phyloP scores from a whole-genome alignment of 92 coral and sea anemone species.

The Epizoanthus stellaris region DNA sequence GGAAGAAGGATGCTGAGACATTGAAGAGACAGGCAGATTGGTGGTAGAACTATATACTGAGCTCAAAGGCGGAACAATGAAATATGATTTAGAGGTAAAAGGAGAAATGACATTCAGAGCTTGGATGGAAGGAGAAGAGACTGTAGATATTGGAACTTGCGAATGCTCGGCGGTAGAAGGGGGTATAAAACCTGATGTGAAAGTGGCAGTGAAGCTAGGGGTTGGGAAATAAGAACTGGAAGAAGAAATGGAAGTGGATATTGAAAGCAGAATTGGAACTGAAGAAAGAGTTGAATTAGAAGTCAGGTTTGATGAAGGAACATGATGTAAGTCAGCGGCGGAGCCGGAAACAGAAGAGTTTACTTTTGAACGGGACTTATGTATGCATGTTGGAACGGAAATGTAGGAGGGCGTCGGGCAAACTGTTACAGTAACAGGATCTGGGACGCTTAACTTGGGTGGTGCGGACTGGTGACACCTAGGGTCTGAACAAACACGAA shows the following conservation, averaged over 20 bases:
- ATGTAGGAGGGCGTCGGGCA: slow-evolving; percentile 32
- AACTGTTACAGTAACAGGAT: slow-evolving; percentile 29
- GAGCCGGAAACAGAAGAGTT: background rate
- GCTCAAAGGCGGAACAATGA: background rate
- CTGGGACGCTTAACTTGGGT: background rate
- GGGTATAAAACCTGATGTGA: no score
- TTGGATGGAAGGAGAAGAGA: background rate
- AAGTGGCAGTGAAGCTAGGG: no score
- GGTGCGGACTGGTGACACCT: background rate
- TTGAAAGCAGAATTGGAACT: background rate
- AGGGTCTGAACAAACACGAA: slow-evolving; percentile 21
- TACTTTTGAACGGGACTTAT: slow-evolving; percentile 2
- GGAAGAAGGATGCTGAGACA: no score
- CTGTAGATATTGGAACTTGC: background rate
- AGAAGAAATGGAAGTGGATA: background rate
- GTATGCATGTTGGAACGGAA: slow-evolving; percentile 31
- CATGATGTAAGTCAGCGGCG: background rate
- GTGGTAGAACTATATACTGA: background rate
- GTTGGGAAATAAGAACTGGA: background rate
- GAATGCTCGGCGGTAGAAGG: background rate
- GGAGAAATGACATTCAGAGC: background rate
- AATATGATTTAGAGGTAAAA: background rate
- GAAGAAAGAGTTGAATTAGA: background rate
- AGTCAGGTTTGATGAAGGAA: background rate
- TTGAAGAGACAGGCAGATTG: background rate